phyloP scores from a whole-genome alignment of 2,797 vertebrate genomes.

The Hylomyscus alleni region DNA sequence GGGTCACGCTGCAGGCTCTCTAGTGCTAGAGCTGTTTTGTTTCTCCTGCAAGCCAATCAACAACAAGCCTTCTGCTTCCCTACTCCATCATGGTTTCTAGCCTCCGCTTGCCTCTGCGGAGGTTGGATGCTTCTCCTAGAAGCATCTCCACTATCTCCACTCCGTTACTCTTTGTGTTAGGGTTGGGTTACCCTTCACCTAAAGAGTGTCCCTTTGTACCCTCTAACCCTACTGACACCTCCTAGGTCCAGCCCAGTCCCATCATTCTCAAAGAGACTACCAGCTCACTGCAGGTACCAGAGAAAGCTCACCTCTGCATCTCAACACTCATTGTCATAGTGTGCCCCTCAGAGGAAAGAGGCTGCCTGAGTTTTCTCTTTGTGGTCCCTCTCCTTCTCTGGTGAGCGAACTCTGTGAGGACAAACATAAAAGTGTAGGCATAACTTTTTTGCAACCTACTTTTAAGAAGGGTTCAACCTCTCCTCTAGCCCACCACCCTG shows the following conservation, averaged over 20 bases:
- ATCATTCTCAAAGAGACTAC: neutral
- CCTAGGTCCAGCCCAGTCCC: neutral
- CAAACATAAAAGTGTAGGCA: neutral
- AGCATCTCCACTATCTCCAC: neutral
- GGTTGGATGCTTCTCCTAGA: neutral
- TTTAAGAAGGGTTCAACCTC: neutral
- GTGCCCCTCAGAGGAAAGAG: neutral
- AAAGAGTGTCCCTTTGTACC: neutral
- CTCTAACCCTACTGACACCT: neutral
- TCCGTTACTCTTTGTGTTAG: neutral
- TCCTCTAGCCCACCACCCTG: neutral
- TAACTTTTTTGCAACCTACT: neutral
- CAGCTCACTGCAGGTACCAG: neutral
- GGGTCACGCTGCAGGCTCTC: constrained; percentile 1
- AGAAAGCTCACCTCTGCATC: neutral
- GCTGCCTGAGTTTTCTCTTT: neutral
- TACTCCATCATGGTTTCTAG: neutral
- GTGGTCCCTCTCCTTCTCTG: neutral
- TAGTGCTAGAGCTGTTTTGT: constrained; percentile 18
- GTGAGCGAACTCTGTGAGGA: neutral
- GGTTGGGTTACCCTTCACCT: neutral
- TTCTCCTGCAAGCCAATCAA: constrained; percentile 53
- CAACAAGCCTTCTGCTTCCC: constrained; percentile 48
- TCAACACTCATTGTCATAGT: neutral
- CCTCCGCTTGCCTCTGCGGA: neutral